These are phyloP conservation scores for Sprattus sprattus DNA, from an alignment of 2,113 vertebrate species.

Conservation along the genomic window DNA sequence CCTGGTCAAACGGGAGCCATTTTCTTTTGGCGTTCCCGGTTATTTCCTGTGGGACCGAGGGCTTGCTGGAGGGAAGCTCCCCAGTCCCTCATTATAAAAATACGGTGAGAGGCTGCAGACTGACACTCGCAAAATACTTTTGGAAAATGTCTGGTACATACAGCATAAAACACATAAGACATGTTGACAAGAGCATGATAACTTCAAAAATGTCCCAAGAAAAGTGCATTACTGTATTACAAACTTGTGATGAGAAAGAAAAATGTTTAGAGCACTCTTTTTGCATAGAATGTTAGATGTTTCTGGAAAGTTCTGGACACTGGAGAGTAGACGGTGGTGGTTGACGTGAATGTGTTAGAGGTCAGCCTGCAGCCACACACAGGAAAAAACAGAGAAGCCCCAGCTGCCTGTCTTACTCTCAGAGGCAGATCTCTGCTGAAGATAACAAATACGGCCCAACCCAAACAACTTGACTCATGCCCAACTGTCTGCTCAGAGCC, in stretches of 20 bases:
- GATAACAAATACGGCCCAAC: neutral
- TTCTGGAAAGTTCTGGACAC: neutral
- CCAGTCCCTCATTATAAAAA: slow-evolving; percentile 64
- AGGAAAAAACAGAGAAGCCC: slow-evolving; percentile 7
- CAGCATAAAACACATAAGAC: too few relatives aligned
- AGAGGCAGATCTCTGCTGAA: neutral
- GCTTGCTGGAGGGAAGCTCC: slow-evolving; percentile 49
- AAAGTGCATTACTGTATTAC: too few relatives aligned
- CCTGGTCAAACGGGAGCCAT: slow-evolving; percentile 67
- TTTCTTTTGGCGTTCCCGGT: slow-evolving; percentile 73
- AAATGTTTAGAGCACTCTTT: neutral
- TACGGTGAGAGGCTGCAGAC: slow-evolving; percentile 60
- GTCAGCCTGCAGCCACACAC: slow-evolving; percentile 5
- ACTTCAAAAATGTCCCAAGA: neutral
- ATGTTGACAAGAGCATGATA: neutral
- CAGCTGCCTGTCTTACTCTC: slow-evolving; percentile 3
- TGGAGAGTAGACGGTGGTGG: neutral
- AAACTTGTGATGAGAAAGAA: too few relatives aligned
- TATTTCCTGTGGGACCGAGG: slow-evolving; percentile 72
- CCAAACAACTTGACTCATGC: neutral
- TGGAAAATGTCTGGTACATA: neutral
- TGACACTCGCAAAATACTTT: neutral
- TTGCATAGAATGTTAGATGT: neutral
- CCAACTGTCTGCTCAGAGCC: neutral
- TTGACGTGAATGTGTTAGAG: neutral